These are phyloP conservation scores for Pocota personata DNA, from an alignment of 2,888 invertebrate species.

Conservation along the genomic window DNA sequence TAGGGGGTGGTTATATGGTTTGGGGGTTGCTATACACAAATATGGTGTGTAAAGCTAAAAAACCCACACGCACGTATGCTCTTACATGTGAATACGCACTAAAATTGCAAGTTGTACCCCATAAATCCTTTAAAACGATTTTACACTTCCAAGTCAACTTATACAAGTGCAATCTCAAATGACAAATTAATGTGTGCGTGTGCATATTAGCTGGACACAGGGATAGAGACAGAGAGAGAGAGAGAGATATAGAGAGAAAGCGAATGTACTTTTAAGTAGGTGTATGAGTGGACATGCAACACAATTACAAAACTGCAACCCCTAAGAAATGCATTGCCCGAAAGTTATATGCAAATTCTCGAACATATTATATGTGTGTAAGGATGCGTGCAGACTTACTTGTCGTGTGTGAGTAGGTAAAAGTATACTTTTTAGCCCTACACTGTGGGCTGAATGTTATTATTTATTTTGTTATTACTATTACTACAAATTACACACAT, in stretches of 20 bases:
- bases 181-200: not conserved
- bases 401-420: not conserved
- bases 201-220: not conserved
- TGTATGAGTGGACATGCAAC: conserved; percentile 9
- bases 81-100: conserved; percentile 7
- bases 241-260: not conserved
- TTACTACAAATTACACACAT: not conserved
- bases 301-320: conserved; percentile 32
- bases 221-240: not conserved
- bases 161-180: not conserved
- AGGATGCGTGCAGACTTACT: not conserved
- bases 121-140: conserved; percentile 17
- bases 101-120: conserved; percentile 1
- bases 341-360: not conserved
- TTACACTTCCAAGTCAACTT: conserved; percentile 23
- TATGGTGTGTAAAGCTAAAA: conserved; percentile 33
- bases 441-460: not conserved
- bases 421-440: not conserved
- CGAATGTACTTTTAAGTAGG: conserved; percentile 28
- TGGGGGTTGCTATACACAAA: not conserved
- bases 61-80: not conserved
- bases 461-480: conserved; percentile 33
- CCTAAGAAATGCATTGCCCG: conserved; percentile 1
- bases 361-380: not conserved
- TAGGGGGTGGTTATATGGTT: too few relatives aligned